These are phyloP conservation scores for Pluvianellus socialis DNA, from an alignment of 2,113 vertebrate species.

Conservation along the genomic window DNA sequence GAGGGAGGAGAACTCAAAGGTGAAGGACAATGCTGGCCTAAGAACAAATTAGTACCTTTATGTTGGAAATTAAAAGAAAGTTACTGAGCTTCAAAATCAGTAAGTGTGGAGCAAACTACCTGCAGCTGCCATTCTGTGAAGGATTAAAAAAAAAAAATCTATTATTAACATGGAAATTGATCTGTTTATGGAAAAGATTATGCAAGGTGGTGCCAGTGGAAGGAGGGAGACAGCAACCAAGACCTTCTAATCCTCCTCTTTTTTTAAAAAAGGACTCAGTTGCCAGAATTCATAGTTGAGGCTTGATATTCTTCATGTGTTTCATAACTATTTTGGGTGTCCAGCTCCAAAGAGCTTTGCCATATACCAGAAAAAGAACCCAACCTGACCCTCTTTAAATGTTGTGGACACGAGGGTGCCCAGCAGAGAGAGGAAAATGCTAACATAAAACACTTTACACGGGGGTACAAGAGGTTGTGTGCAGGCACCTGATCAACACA, in stretches of 20 bases:
- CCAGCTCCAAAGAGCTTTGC: background rate
- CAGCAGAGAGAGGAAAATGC: background rate
- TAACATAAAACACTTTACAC: rapidly evolving
- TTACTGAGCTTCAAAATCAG: background rate
- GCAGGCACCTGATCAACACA: rapidly evolving
- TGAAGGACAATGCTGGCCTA: background rate
- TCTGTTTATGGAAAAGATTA: background rate
- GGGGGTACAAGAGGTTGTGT: rapidly evolving
- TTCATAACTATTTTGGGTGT: background rate
- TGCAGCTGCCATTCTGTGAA: background rate
- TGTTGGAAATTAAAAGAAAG: background rate
- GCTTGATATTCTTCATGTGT: background rate
- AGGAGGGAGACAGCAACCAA: background rate
- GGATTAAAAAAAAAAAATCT: background rate
- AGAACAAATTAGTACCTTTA: background rate
- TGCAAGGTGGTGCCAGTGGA: background rate
- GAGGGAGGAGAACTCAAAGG: background rate
- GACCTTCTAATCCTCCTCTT: background rate
- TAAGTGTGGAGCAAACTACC: background rate
- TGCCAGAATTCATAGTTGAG: background rate
- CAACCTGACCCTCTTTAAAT: background rate
- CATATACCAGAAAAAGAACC: background rate
- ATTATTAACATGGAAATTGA: background rate
- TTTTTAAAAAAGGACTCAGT: background rate
- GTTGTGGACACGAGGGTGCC: rapidly evolving